Percentiles rank a stretch among this genome's conserved stretches.
These are phyloP conservation scores for Lycia hirtaria DNA, from an alignment of 2,888 invertebrate species.

Conservation along the genomic window DNA sequence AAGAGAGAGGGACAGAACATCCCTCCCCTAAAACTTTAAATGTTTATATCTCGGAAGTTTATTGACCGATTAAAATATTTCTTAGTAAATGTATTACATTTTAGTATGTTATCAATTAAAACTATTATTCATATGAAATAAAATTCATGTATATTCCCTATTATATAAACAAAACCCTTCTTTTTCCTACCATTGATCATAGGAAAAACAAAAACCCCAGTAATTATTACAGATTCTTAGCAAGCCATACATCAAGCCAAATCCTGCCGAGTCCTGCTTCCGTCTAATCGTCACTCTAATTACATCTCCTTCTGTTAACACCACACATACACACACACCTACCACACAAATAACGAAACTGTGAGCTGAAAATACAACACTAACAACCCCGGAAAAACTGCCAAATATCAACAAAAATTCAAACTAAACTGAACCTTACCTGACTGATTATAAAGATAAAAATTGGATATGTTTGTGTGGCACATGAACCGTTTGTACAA, in stretches of 20 bases:
- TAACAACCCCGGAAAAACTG: slow-evolving; percentile 3
- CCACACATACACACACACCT: slow-evolving; percentile 1
- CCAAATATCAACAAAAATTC: neutral
- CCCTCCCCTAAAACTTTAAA: no score
- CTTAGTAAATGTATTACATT: no score
- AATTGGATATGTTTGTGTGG: neutral
- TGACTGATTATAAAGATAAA: neutral
- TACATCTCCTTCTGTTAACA: slow-evolving; percentile 17
- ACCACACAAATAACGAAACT: slow-evolving; percentile 14
- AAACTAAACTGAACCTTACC: slow-evolving; percentile 5
- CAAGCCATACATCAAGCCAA: slow-evolving; percentile 19
- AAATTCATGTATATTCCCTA: neutral
- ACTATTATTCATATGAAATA: no score
- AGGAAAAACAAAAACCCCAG: neutral
- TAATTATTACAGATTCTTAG: slow-evolving; percentile 18
- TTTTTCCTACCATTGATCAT: neutral
- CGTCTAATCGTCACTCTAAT: slow-evolving; percentile 27
- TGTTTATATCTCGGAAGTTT: no score
- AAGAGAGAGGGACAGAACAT: no score
- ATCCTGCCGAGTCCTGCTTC: slow-evolving; percentile 17
- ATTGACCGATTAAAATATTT: no score
- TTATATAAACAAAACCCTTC: no score
- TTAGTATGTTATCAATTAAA: no score
- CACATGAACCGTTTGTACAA: slow-evolving; percentile 15
- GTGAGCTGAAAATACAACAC: slow-evolving; percentile 17